Conservation (phyloP, 2,797 vertebrate genomes). For the Danionella dracula region DNA sequence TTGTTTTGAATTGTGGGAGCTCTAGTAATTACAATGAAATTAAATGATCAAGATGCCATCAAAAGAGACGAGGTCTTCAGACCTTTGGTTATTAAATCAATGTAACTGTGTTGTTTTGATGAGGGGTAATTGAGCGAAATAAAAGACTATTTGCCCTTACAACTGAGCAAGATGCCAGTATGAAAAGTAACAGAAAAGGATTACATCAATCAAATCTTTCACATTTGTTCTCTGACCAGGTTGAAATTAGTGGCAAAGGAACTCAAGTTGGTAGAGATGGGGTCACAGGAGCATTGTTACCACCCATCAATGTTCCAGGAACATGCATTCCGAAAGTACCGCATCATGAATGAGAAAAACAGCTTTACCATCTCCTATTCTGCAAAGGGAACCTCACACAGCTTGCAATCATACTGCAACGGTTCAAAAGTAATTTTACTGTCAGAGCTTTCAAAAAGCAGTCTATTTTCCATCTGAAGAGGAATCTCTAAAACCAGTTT, state of each 20-base stretch:
- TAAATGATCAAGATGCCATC: not conserved
- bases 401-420: not conserved
- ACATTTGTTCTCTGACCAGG: not conserved
- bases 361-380: not conserved
- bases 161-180: not conserved
- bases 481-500: not conserved
- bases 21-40: not conserved
- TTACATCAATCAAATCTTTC: not conserved
- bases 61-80: not conserved
- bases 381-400: not conserved
- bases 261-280: not conserved
- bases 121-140: slow-evolving; percentile 22
- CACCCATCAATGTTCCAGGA: not conserved
- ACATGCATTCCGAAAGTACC: not conserved
- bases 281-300: not conserved
- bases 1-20: not conserved
- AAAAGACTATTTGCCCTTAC: not conserved
- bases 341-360: slow-evolving; percentile 25
- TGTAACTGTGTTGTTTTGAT: slow-evolving; percentile 17
- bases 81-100: slow-evolving; percentile 20
- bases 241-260: not conserved
- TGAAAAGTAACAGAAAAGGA: not conserved
- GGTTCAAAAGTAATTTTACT: slow-evolving; percentile 4
- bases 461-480: not conserved
- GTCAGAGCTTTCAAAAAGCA: slow-evolving; percentile 13